A percentile compares a stretch with the other conserved stretches of the same genome.
Conservation (phyloP, 2,113 vertebrate genomes). For the Zosterops pallidus region DNA sequence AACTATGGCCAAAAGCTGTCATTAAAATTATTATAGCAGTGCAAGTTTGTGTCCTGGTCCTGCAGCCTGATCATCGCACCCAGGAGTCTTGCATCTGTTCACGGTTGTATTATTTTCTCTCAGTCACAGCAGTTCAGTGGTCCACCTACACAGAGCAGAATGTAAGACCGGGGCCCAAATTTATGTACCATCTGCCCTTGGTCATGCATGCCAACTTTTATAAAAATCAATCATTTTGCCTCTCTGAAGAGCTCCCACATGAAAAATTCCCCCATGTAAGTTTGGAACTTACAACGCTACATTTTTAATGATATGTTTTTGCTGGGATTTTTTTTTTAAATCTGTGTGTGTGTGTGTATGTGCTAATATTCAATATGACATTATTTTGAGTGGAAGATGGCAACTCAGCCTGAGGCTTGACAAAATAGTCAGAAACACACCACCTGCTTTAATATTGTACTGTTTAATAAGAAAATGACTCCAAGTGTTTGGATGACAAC, state of each 20-base stretch:
- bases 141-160: constrained; percentile 50
- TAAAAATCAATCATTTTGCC: constrained; percentile 50
- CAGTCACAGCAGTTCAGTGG: constrained; percentile 29
- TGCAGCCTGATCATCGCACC: not conserved
- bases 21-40: not conserved
- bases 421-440: constrained; percentile 40
- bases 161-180: constrained; percentile 44
- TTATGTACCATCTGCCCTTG: constrained; percentile 58
- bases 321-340: not conserved
- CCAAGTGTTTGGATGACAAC: constrained; percentile 55
- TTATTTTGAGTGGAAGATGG: constrained; percentile 31
- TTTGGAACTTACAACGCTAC: not conserved
- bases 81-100: constrained; percentile 30
- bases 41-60: not conserved
- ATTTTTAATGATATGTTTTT: not conserved
- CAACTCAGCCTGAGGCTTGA: constrained; percentile 47
- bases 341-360: not conserved
- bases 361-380: not conserved
- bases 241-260: not conserved
- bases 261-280: not conserved
- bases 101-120: not conserved
- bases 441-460: constrained; percentile 45
- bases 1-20: not conserved
- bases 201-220: constrained; percentile 43
- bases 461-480: constrained; percentile 64